These are phyloP conservation scores for Hyalella azteca DNA, from an alignment of 2,888 invertebrate genomes.

Conservation along the genomic window DNA sequence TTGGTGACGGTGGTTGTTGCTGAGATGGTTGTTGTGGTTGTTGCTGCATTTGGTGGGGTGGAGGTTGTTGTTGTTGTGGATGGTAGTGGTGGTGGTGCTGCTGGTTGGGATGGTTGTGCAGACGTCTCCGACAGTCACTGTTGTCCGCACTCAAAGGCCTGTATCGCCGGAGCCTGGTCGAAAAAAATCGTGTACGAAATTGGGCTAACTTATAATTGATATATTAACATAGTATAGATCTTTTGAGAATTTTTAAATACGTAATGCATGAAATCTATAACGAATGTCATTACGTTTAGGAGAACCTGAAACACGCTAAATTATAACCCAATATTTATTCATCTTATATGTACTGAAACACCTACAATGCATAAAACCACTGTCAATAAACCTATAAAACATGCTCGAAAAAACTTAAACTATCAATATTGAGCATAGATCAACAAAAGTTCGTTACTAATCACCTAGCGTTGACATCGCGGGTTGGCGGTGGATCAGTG, in stretches of 20 bases:
- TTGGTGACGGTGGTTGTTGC: not conserved
- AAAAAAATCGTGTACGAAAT: not conserved
- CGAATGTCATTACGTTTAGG: slow-evolving; percentile 1
- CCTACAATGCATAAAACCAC: too few species aligned
- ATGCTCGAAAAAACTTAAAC: too few species aligned
- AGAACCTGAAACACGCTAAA: too few species aligned
- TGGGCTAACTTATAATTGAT: too few species aligned
- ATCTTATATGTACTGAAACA: too few species aligned
- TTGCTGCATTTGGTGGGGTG: not conserved
- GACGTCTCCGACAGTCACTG: slow-evolving; percentile 43
- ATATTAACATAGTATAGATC: too few species aligned
- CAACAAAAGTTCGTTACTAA: too few species aligned
- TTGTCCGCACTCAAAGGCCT: slow-evolving; percentile 57
- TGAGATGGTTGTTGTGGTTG: not conserved
- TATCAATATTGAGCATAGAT: too few species aligned
- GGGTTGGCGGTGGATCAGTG: slow-evolving; percentile 56
- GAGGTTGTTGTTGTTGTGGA: not conserved
- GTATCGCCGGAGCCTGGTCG: slow-evolving; percentile 52
- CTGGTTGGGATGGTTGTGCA: slow-evolving; percentile 25
- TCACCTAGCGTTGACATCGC: slow-evolving; percentile 57
- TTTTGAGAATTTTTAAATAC: too few species aligned
- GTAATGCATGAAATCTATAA: not conserved
- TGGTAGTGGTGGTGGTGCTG: slow-evolving; percentile 15
- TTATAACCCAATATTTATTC: too few species aligned
- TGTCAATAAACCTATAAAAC: too few species aligned